Percentiles rank a stretch among this genome's conserved stretches.
These are phyloP conservation scores for Naja naja DNA, from an alignment of 2,113 vertebrate species.

Conservation along the genomic window DNA sequence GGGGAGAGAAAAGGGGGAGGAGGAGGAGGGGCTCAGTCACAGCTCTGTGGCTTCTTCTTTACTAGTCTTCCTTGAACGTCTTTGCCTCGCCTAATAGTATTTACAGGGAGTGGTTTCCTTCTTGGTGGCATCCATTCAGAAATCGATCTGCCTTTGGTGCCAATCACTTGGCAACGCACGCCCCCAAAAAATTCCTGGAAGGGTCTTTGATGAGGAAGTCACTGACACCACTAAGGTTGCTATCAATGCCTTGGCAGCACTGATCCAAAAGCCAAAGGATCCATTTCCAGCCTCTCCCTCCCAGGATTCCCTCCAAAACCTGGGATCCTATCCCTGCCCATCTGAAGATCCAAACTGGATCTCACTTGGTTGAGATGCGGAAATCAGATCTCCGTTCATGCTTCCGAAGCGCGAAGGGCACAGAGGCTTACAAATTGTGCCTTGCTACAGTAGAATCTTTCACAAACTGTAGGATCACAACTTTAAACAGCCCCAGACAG, in stretches of 20 bases:
- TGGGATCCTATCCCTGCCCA: neutral
- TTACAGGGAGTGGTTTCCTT: neutral
- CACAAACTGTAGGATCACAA: neutral
- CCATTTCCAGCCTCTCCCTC: neutral
- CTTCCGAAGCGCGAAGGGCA: neutral
- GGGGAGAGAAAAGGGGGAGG: fast-evolving
- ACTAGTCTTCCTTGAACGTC: neutral
- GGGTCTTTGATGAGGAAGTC: neutral
- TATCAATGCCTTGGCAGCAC: neutral
- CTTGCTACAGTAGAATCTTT: neutral
- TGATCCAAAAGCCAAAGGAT: neutral
- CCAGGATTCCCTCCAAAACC: neutral
- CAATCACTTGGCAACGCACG: neutral
- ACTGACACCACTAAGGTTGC: neutral
- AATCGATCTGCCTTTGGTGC: neutral
- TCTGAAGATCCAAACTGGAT: neutral
- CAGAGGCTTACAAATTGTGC: neutral
- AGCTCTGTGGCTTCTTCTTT: fast-evolving
- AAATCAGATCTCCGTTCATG: neutral
- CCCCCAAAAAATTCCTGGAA: neutral
- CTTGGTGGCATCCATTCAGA: constrained; percentile 14
- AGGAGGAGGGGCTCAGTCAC: neutral
- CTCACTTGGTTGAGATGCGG: too few relatives aligned
- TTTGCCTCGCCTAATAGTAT: neutral
- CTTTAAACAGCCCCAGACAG: too few relatives aligned